phyloP scores from a whole-genome alignment of 2,113 vertebrate species.

The Octodon degus region DNA sequence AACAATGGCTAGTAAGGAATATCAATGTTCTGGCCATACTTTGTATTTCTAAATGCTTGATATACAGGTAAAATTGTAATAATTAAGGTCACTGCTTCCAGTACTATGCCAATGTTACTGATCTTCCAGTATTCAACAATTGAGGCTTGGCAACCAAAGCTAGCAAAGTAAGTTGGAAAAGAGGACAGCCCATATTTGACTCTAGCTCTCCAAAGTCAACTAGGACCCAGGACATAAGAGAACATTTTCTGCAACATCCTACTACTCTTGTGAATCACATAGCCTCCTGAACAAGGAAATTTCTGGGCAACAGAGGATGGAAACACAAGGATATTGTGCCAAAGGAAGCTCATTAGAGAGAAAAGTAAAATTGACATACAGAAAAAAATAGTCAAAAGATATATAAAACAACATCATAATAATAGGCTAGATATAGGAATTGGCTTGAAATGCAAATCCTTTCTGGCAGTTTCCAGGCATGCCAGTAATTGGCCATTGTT shows the following conservation, averaged over 20 bases:
- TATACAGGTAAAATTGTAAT: not conserved
- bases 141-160: not conserved
- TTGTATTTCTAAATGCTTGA: not conserved
- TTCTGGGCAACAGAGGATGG: not conserved
- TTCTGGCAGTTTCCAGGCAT: not conserved
- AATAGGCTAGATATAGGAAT: not conserved
- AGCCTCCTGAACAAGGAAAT: not conserved
- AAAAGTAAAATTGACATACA: not conserved
- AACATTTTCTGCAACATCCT: not conserved
- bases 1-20: not conserved
- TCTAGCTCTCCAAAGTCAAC: not conserved
- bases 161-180: not conserved
- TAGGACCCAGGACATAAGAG: not conserved
- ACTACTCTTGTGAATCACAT: not conserved
- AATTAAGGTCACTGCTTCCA: not conserved
- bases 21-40: not conserved
- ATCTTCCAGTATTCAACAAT: not conserved
- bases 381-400: not conserved
- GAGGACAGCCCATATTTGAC: not conserved
- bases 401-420: not conserved
- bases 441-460: not conserved
- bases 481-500: not conserved
- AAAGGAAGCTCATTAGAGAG: not conserved
- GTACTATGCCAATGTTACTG: not conserved
- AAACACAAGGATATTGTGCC: not conserved